Evolutionary conservation across 2,888 invertebrate genomes (phyloP).

Genomic region (Diaphora mendica): DNA sequence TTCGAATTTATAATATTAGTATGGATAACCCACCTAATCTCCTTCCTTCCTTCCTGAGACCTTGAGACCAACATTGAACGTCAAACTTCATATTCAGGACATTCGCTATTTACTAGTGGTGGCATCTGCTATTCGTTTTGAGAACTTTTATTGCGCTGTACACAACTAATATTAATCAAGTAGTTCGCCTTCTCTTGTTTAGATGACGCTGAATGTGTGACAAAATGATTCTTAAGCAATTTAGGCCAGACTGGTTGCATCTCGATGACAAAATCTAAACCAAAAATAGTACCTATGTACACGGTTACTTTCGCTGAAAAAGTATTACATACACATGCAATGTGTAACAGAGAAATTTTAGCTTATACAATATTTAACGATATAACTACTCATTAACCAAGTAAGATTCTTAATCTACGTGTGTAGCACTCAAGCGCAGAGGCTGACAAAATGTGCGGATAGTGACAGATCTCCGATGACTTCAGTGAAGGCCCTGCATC

Average conservation of each 20-base stretch:
- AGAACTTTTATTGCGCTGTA: not conserved
- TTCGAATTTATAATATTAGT: too few species aligned
- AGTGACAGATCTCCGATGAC: too few species aligned
- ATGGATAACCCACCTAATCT: too few species aligned
- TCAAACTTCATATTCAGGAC: not conserved
- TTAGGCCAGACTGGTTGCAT: not conserved
- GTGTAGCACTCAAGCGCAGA: too few species aligned
- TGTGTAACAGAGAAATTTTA: too few species aligned
- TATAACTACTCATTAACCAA: not conserved
- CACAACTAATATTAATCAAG: not conserved
- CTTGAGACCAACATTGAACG: too few species aligned
- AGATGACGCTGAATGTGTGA: not conserved
- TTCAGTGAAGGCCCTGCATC: too few species aligned
- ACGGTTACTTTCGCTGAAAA: too few species aligned
- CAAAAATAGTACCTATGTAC: not conserved
- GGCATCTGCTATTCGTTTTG: not conserved
- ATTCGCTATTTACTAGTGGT: not conserved
- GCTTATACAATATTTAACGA: not conserved
- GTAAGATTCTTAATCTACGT: too few species aligned
- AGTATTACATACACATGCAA: too few species aligned
- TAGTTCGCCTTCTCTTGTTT: not conserved
- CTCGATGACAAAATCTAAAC: not conserved
- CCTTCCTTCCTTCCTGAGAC: too few species aligned
- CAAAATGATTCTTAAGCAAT: not conserved
- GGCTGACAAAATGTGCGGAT: too few species aligned